A percentile compares a stretch with the other conserved stretches of the same genome.
phyloP scores from a whole-genome alignment of 2,113 vertebrate species.

The Petrocephalus microphthalmus region DNA sequence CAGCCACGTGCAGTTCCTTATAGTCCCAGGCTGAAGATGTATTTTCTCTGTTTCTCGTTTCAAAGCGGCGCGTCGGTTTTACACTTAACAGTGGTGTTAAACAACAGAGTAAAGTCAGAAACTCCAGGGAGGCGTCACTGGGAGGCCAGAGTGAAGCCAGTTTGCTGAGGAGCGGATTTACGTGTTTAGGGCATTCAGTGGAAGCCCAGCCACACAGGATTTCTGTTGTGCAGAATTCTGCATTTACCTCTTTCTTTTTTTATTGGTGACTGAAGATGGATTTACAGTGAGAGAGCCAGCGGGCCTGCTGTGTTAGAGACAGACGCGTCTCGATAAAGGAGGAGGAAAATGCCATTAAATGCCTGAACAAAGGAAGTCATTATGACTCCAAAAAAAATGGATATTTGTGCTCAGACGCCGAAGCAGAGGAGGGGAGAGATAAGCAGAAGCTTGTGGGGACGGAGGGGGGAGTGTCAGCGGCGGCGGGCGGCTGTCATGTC shows the following conservation, averaged over 20 bases:
- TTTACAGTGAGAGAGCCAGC: not conserved
- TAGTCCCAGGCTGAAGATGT: not conserved
- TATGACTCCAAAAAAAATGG: constrained; percentile 33
- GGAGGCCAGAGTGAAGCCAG: not conserved
- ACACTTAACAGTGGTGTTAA: not conserved
- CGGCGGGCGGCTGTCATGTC: not conserved
- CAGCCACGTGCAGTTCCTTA: not conserved
- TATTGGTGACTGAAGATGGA: not conserved
- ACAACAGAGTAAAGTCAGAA: not conserved
- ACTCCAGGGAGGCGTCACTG: not conserved
- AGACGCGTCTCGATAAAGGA: not conserved
- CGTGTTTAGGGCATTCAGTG: not conserved
- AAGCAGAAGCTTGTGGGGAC: constrained; percentile 11
- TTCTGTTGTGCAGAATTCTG: not conserved
- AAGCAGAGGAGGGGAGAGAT: constrained; percentile 23
- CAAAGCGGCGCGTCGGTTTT: not conserved
- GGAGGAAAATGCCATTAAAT: not conserved
- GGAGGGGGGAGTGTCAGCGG: constrained; percentile 4
- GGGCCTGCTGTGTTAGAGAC: constrained; percentile 23
- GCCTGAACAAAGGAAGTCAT: constrained; percentile 39
- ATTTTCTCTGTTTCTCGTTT: not conserved
- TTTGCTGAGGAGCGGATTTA: not conserved
- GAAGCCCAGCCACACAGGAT: not conserved
- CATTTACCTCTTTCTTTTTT: not conserved
- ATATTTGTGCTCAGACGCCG: constrained; percentile 34